These are phyloP conservation scores for Pandemis heparana DNA, from an alignment of 2,888 invertebrate species.

Conservation along the genomic window DNA sequence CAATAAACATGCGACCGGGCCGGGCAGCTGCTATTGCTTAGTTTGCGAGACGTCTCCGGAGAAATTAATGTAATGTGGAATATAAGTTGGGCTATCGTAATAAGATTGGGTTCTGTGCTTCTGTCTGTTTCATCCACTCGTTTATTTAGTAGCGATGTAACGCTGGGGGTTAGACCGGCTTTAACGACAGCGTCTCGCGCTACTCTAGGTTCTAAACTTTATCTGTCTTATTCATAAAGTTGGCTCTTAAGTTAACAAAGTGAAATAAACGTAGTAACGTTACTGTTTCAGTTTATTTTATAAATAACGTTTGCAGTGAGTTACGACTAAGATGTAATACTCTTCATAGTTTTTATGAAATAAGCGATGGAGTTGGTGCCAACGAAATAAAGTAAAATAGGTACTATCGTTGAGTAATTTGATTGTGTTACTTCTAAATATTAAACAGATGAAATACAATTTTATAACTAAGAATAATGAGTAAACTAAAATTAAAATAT, in stretches of 20 bases:
- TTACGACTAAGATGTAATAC: neutral
- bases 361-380: neutral
- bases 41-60: slow-evolving; percentile 80
- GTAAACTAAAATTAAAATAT: too few species aligned
- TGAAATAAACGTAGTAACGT: slow-evolving; percentile 27
- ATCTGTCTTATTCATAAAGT: slow-evolving; percentile 38
- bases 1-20: slow-evolving; percentile 79
- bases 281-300: slow-evolving; percentile 27
- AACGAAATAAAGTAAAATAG: neutral
- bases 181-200: slow-evolving; percentile 43
- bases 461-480: too few species aligned
- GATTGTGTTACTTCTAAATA: too few species aligned
- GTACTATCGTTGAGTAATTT: too few species aligned
- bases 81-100: slow-evolving; percentile 74
- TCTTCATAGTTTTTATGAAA: neutral
- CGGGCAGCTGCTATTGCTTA: slow-evolving; percentile 79
- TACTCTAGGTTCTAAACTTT: slow-evolving; percentile 43
- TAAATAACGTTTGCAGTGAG: slow-evolving; percentile 21
- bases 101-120: slow-evolving; percentile 75
- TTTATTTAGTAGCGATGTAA: slow-evolving; percentile 65
- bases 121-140: slow-evolving; percentile 69
- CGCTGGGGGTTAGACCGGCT: slow-evolving; percentile 46
- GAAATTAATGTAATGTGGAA: slow-evolving; percentile 82
- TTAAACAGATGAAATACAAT: too few species aligned
- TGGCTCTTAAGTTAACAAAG: slow-evolving; percentile 38